Evolutionary conservation across 2,113 vertebrate species (phyloP).

Genomic region (cattle (Bos taurus)): ARS-UCD2.0 NC_037357.1:24368001-24368500

Average conservation of each 20-base stretch:
- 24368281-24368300: background rate
- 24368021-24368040: background rate
- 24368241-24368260: background rate
- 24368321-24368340: background rate
- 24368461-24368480: background rate
- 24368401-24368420: background rate
- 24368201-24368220: background rate
- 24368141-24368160: background rate
- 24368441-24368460: background rate
- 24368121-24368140: background rate
- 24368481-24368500: background rate
- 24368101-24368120: background rate
- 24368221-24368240: background rate
- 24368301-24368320: background rate
- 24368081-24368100: background rate
- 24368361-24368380: background rate
- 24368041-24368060: background rate
- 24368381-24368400: background rate
- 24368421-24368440: background rate
- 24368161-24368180: background rate
- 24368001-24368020: background rate
- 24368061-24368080: background rate
- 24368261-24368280: background rate
- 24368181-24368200: background rate
- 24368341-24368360: background rate